Percentiles rank a stretch among this genome's conserved stretches.
These are phyloP conservation scores for Biston stratarius DNA, from an alignment of 2,888 invertebrate species.

Conservation along the genomic window DNA sequence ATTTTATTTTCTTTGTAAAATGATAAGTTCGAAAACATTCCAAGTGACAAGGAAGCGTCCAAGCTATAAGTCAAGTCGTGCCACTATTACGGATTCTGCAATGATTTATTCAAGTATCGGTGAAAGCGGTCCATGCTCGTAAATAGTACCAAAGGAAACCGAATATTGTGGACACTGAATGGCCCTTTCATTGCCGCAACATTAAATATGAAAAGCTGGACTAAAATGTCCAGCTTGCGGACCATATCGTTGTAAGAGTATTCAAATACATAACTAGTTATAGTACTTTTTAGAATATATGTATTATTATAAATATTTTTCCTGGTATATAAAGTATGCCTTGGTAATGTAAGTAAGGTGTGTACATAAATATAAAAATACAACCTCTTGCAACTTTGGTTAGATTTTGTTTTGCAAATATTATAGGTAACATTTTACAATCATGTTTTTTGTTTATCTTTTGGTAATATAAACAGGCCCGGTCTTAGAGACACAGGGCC, in stretches of 20 bases:
- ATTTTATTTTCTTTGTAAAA: background rate
- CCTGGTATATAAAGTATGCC: too few relatives aligned
- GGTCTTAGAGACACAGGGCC: too few relatives aligned
- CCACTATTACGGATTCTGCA: conserved; percentile 41
- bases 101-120: conserved; percentile 45
- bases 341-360: too few relatives aligned
- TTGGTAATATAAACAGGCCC: too few relatives aligned
- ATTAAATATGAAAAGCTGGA: conserved; percentile 62
- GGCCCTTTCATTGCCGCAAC: conserved; percentile 55
- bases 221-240: conserved; percentile 47
- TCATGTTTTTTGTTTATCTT: too few relatives aligned
- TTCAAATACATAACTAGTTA: background rate
- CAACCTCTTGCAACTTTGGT: too few relatives aligned
- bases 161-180: conserved; percentile 53
- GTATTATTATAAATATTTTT: too few relatives aligned
- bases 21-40: background rate
- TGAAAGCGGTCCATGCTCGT: conserved; percentile 43
- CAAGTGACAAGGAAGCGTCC: conserved; percentile 23
- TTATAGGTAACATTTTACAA: too few relatives aligned
- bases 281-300: too few relatives aligned
- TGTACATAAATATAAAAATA: too few relatives aligned
- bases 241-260: conserved; percentile 8
- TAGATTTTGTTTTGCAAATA: too few relatives aligned
- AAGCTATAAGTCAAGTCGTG: conserved; percentile 39
- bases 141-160: conserved; percentile 44